Evolutionary conservation across 2,113 vertebrate genomes (phyloP), one percentile per base, ranked within the genome.

Genomic region (Gallinago media): DNA sequence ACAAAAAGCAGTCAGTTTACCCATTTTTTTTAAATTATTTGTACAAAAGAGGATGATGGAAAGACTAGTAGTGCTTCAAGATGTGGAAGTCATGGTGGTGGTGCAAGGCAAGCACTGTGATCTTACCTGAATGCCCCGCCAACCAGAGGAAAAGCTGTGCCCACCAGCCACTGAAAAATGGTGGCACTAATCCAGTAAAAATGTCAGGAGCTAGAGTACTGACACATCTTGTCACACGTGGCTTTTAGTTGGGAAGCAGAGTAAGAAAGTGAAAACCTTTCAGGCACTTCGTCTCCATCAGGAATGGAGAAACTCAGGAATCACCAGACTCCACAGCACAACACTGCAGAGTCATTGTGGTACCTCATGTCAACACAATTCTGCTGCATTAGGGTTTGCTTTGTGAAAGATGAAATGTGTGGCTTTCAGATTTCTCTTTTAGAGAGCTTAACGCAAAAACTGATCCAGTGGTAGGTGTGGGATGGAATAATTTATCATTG

Each of bases 401-500:
- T 62, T 63, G 42, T 65, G 25, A 83, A 61, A 52, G 54, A 27
- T 31, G 42, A 67, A 77, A 47, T 36, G 32, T 19, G 32, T 15
- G 34, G 77, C 82, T 95, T 93, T 87, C 8, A 2, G 27, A 59
- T 94, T 85, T 71, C 59, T 85, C 56, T 82, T 81, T 68, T 1
- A 2, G 44, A 59, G 59, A 72, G 73, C 67, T 71, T 88, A 52
- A 40, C 0, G 0, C 42, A 84, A 79, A 81, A 91, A 74, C 54
- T 14, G 61, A 78, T 85, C 66, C 36, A 47, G 50, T 27, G 58
- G 82, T 67, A 93, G 81, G 84, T 94, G 61, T 56, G 44, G 61
- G 59, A 47, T 65, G 55, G 78, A 71, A 74, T 88, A 13, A 40
- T 87, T 96, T 93, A 88, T 95, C 95, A 94, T 77, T 85, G 86